phyloP scores from a whole-genome alignment of 2,113 vertebrate species.

The Hydrochoerus hydrochaeris region DNA sequence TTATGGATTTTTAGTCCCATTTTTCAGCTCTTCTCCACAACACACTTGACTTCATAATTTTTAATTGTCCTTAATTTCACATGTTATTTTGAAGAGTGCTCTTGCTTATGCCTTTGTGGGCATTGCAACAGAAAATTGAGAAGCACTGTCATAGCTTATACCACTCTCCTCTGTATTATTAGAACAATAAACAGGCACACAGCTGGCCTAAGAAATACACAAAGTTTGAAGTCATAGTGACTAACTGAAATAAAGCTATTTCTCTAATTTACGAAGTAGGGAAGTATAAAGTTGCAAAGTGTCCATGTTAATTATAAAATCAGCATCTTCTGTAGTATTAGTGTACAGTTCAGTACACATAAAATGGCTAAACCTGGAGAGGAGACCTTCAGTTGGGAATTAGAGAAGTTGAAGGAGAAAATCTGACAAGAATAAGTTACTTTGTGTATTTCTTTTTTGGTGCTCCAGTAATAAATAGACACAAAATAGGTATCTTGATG shows the following conservation, averaged over 20 bases:
- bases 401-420: neutral
- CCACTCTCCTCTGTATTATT: neutral
- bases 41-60: neutral
- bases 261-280: neutral
- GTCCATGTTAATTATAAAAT: neutral
- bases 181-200: neutral
- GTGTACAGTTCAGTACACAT: neutral
- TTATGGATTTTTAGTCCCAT: neutral
- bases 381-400: fast-evolving
- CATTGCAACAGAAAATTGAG: neutral
- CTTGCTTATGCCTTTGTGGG: neutral
- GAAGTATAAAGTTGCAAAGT: neutral
- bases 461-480: neutral
- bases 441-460: neutral
- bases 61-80: neutral
- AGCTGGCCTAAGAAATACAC: neutral
- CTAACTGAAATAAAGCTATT: neutral
- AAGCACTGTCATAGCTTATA: neutral
- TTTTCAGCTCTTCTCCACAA: neutral
- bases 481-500: neutral
- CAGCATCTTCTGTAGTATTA: neutral
- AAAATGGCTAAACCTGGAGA: neutral
- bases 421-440: neutral
- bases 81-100: neutral
- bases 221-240: neutral